Conservation (phyloP, 2,797 vertebrate genomes). For the Oreochromis mossambicus region DNA sequence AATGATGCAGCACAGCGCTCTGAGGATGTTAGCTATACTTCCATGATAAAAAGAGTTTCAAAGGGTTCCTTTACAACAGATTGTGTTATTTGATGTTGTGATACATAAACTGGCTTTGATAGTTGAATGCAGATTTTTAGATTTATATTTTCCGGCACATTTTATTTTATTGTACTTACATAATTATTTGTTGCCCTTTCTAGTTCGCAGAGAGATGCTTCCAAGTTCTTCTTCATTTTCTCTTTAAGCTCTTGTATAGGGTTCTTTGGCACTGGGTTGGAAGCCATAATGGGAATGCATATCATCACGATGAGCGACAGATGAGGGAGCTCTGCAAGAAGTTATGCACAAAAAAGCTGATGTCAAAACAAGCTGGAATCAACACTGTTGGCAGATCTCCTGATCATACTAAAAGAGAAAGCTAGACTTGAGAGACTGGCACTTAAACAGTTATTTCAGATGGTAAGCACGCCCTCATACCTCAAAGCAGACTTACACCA, state of each 20-base stretch:
- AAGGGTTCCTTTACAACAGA: not conserved
- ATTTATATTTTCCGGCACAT: not conserved
- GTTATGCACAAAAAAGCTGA: not conserved
- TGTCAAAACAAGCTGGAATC: not conserved
- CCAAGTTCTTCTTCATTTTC: accelerated
- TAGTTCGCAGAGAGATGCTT: not conserved
- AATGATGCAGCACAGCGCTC: not conserved
- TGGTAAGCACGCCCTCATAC: not conserved
- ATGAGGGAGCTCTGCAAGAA: constrained; percentile 36
- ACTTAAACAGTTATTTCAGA: not conserved
- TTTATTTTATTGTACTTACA: constrained; percentile 31
- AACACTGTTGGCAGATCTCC: not conserved
- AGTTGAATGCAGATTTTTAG: not conserved
- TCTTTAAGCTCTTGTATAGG: accelerated
- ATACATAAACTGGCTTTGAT: not conserved
- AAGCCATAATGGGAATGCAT: not conserved
- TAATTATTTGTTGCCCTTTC: not conserved
- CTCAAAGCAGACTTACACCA: not conserved
- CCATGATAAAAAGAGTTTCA: not conserved
- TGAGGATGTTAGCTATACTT: not conserved
- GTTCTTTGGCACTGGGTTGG: accelerated
- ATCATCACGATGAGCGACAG: constrained; percentile 21
- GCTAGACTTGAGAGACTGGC: not conserved
- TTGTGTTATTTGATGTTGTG: not conserved
- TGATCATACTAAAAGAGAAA: not conserved